Conservation (phyloP, 2,113 vertebrate genomes). For the Aspiorhynchus laticeps region DNA sequence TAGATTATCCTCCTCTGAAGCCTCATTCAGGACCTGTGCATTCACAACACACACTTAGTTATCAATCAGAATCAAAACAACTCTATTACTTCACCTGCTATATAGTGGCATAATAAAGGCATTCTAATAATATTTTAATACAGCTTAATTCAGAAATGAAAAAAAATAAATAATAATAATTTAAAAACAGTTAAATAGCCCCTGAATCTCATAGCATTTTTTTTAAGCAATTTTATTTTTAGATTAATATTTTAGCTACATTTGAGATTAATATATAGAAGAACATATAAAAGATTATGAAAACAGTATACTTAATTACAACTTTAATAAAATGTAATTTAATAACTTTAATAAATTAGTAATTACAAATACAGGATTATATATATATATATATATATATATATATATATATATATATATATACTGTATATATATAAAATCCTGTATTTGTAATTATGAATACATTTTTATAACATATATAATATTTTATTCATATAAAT, state of each 20-base stretch:
- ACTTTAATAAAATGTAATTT: too few species aligned
- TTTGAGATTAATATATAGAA: too few species aligned
- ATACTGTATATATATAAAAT: too few species aligned
- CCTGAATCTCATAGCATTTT: background rate
- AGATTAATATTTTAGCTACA: too few species aligned
- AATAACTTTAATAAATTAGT: too few species aligned
- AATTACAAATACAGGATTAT: too few species aligned
- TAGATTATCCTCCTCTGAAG: conserved; percentile 94
- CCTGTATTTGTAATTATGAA: too few species aligned
- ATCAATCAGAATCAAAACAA: background rate
- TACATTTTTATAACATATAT: too few species aligned
- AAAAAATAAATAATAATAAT: background rate
- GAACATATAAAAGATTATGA: background rate
- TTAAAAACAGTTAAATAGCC: background rate
- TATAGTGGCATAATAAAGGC: background rate
- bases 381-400: too few species aligned
- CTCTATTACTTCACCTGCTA: background rate
- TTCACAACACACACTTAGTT: background rate
- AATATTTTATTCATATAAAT: background rate
- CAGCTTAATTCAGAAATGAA: background rate
- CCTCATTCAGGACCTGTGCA: conserved; percentile 86
- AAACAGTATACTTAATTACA: background rate
- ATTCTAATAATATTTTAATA: background rate
- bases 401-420: too few species aligned
- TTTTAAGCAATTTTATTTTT: background rate